phyloP scores from a whole-genome alignment of 2,113 vertebrate genomes.

The Origma solitaria region DNA sequence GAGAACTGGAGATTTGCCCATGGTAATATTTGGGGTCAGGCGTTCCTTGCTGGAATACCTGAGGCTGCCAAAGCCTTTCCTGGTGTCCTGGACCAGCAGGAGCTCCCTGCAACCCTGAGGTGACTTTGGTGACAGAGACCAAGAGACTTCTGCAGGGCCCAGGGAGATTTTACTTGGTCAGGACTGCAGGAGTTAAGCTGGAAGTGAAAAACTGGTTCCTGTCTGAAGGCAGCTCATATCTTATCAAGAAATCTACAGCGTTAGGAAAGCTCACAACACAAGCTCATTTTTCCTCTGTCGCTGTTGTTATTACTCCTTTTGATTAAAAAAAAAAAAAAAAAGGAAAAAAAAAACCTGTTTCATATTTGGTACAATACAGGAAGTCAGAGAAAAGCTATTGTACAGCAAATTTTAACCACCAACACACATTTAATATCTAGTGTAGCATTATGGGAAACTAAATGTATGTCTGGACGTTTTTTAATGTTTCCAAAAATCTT shows the following conservation, averaged over 20 bases:
- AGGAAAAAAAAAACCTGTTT: not conserved
- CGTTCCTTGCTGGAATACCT: not conserved
- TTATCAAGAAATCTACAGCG: not conserved
- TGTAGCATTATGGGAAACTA: conserved; percentile 56
- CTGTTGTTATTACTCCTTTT: conserved; percentile 42
- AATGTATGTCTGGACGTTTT: conserved; percentile 44
- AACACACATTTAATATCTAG: conserved; percentile 71
- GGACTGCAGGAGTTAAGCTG: conserved; percentile 3
- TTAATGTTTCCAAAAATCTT: conserved; percentile 62
- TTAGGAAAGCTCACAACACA: not conserved
- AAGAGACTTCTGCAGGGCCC: not conserved
- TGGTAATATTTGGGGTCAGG: not conserved
- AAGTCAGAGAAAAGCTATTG: conserved; percentile 61
- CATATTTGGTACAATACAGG: conserved; percentile 43
- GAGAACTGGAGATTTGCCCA: not conserved
- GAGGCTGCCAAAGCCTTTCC: not conserved
- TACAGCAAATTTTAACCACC: conserved; percentile 66
- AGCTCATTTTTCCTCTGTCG: conserved; percentile 7
- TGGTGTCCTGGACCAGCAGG: not conserved
- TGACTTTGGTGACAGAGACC: not conserved
- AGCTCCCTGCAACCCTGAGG: not conserved
- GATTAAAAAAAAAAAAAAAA: not conserved
- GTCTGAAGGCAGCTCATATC: conserved; percentile 1
- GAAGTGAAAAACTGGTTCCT: not conserved
- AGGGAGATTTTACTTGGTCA: not conserved